Evolutionary conservation across 2,113 vertebrate species (phyloP).

Genomic region (Oxyura jamaicensis): DNA sequence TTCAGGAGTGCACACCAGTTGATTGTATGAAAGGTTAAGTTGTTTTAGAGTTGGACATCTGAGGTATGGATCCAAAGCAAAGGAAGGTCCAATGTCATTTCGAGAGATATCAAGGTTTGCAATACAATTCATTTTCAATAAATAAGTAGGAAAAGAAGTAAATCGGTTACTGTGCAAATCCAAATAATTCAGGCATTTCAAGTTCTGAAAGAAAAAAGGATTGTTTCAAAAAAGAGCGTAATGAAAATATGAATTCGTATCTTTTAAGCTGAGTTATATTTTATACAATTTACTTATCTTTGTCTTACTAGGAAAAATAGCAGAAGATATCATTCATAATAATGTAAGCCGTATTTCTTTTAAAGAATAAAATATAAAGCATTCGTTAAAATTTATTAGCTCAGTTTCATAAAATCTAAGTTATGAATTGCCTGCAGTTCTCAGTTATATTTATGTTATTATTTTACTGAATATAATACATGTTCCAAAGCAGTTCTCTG

Average conservation of each 20-base stretch:
- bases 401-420: not conserved
- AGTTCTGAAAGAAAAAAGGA: constrained; percentile 76
- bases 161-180: constrained; percentile 93
- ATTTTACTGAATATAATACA: not conserved
- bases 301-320: not conserved
- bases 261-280: not conserved
- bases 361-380: not conserved
- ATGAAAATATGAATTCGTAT: not conserved
- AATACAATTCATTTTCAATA: constrained; percentile 86
- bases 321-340: not conserved
- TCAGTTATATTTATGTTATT: not conserved
- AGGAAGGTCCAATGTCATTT: constrained; percentile 85
- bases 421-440: not conserved
- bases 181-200: constrained; percentile 87
- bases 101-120: constrained; percentile 87
- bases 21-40: constrained; percentile 91
- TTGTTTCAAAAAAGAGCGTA: not conserved
- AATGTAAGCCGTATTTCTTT: not conserved
- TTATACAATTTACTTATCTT: not conserved
- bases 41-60: constrained; percentile 84
- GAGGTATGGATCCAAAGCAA: constrained; percentile 75
- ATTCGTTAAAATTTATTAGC: not conserved
- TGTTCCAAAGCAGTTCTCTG: not conserved
- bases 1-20: constrained; percentile 80
- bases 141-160: constrained; percentile 78